These are phyloP conservation scores for Nasua narica DNA, from an alignment of 2,797 vertebrate genomes.

Conservation along the genomic window DNA sequence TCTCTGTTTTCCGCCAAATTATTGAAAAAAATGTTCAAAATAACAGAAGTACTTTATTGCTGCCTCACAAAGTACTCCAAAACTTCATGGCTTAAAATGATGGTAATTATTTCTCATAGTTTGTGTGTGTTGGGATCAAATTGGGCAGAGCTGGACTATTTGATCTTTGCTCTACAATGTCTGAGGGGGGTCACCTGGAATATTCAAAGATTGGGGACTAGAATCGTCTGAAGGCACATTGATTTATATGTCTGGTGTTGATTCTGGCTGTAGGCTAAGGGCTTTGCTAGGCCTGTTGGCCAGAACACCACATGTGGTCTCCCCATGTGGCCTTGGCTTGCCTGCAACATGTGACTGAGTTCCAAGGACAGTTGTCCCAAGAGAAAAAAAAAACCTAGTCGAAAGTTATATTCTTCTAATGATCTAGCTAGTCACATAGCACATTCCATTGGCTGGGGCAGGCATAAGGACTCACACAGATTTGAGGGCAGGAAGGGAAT, in stretches of 20 bases:
- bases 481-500: not conserved
- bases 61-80: not conserved
- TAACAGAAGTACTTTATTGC: not conserved
- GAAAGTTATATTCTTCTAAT: not conserved
- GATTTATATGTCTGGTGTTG: not conserved
- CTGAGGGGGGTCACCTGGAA: not conserved
- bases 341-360: not conserved
- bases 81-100: not conserved
- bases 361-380: not conserved
- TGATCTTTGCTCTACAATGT: not conserved
- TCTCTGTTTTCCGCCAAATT: not conserved
- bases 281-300: not conserved
- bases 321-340: not conserved
- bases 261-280: not conserved
- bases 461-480: not conserved
- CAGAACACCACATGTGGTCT: not conserved
- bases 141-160: not conserved
- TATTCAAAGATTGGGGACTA: not conserved
- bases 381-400: not conserved
- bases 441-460: not conserved
- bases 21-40: not conserved
- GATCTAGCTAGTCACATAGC: not conserved
- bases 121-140: not conserved
- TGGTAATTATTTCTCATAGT: not conserved
- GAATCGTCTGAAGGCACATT: not conserved